phyloP scores from a whole-genome alignment of 2,888 invertebrate species.

The Mythimna albipuncta region DNA sequence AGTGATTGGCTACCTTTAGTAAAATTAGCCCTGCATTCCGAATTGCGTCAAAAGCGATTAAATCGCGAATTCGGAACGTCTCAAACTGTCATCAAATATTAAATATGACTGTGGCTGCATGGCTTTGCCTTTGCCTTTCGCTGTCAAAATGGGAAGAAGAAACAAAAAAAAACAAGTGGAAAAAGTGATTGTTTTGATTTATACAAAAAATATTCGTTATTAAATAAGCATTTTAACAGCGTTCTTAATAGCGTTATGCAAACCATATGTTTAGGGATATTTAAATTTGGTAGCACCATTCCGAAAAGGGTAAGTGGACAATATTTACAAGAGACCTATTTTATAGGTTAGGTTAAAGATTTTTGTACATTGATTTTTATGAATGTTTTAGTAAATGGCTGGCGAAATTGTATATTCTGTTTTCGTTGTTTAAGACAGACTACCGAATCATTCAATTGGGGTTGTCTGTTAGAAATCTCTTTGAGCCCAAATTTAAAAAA shows the following conservation, averaged over 20 bases:
- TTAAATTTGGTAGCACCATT: constrained; percentile 57
- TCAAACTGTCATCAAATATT: too few relatives aligned
- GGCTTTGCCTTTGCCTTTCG: too few relatives aligned
- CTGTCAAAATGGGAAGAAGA: too few relatives aligned
- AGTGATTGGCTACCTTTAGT: too few relatives aligned
- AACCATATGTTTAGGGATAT: constrained; percentile 51
- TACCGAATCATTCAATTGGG: not conserved
- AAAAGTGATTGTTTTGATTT: too few relatives aligned
- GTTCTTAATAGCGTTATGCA: constrained; percentile 63
- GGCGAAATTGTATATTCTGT: not conserved
- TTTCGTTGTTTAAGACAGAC: not conserved
- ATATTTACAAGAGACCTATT: not conserved
- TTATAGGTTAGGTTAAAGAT: constrained; percentile 26
- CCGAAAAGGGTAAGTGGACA: constrained; percentile 60
- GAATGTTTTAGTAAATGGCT: not conserved
- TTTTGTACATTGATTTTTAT: constrained; percentile 1
- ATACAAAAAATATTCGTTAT: too few relatives aligned
- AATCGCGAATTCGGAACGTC: too few relatives aligned
- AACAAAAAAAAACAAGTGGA: too few relatives aligned
- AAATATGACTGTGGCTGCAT: too few relatives aligned
- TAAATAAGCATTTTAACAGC: too few relatives aligned
- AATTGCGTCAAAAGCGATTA: too few relatives aligned
- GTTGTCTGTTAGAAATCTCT: not conserved
- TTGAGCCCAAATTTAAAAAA: not conserved
- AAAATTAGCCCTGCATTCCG: too few relatives aligned